Conservation (phyloP, 2,888 invertebrate species). For the Elmis aenea region DNA sequence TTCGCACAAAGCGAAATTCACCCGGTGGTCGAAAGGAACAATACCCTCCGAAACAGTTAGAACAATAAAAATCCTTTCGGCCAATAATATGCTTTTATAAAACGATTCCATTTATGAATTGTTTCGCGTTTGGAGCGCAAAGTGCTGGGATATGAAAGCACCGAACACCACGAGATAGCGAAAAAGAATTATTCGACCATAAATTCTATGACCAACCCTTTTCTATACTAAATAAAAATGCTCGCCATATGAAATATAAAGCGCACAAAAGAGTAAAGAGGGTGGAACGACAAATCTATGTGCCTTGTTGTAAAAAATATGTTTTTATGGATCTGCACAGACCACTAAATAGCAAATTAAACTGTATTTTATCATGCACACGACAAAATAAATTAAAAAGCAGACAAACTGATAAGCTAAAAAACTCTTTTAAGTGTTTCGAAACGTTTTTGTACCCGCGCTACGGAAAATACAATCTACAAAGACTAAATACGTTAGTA, state of each 20-base stretch:
- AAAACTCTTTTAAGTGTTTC: too few relatives aligned
- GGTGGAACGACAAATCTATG: conserved; percentile 9
- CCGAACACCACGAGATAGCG: conserved; percentile 24
- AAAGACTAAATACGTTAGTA: too few relatives aligned
- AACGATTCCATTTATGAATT: conserved; percentile 24
- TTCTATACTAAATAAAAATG: conserved; percentile 30
- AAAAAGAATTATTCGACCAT: conserved; percentile 30
- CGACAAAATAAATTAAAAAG: too few relatives aligned
- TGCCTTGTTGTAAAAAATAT: conserved; percentile 12
- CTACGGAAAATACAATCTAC: too few relatives aligned
- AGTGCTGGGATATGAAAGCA: conserved; percentile 23
- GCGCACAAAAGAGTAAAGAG: conserved; percentile 7
- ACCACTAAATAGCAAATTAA: conserved; percentile 7
- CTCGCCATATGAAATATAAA: conserved; percentile 20
- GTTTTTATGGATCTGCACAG: conserved; percentile 9
- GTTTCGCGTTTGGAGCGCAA: conserved; percentile 22
- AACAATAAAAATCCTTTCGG: conserved; percentile 17
- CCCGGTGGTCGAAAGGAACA: conserved; percentile 14
- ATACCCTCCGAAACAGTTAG: conserved; percentile 11
- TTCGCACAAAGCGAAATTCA: too few relatives aligned
- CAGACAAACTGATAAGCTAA: too few relatives aligned
- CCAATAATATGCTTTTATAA: conserved; percentile 23
- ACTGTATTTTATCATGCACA: conserved; percentile 9
- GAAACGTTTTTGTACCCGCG: too few relatives aligned
- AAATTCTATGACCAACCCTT: conserved; percentile 29